Evolutionary conservation across 2,797 vertebrate genomes (phyloP), one percentile per base, ranked within the genome.

Genomic region (Arnoldichthys spilopterus): DNA sequence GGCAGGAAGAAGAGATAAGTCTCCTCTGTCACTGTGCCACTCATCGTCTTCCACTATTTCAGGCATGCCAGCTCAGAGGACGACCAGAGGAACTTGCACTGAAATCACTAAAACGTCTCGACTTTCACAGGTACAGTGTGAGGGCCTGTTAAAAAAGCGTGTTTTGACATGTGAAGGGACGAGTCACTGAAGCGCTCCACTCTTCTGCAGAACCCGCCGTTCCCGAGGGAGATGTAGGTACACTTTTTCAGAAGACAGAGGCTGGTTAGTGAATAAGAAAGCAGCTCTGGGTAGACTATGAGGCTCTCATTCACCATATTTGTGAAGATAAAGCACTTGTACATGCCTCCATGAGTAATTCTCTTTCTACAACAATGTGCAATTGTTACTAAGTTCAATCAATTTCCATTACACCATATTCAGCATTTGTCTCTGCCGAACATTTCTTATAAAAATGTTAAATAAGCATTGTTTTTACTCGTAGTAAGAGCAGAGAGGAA

Each of bases 241-340:
- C 77, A 82, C 53, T 72, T 80, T 77, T 82, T 51, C 68, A 78
- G 59, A 81, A 73, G 69, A 81, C 77, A 81, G 71, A 67, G 63
- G 18, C 9, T 56, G 16, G 34, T 67, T 56, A 51, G 54, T 43
- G 67, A 78, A 30, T 73, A 63, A 83, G 68, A 68, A 54, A 76
- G 72, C 58, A 20, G 66, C 32, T 45, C 56, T 34, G 62, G 18
- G 18, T n/a, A 64, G 73, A 24, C 34, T 34, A 16, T 34, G 47
- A 53, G 53, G 9, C 7, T 45, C 24, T 8, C 72, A 22, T 40
- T 30, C 43, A 68, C 43, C 45, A 49, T 49, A 47, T 68, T 9
- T 26, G 30, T 26, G 3, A 18, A 12, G 28, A 40, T 67, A 54
- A 75, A 76, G 45, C 64, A 51, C 26, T 53, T 64, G 5, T 8